Conservation (phyloP, 2,888 invertebrate species). For the Ptychoptera contaminata region DNA sequence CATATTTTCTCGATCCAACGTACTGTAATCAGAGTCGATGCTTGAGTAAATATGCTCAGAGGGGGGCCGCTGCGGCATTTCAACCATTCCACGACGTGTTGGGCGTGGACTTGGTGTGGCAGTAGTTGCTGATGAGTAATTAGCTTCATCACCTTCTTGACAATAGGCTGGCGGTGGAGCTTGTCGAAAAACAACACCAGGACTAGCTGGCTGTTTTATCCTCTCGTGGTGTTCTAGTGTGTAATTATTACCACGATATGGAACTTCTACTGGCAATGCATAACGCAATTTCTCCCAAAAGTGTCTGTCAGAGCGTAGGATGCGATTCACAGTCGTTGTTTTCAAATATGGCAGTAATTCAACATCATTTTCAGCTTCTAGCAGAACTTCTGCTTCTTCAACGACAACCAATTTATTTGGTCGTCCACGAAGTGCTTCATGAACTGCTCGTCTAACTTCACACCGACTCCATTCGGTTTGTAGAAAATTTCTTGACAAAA, state of each 20-base stretch:
- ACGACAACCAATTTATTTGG: constrained; percentile 79
- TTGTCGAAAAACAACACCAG: constrained; percentile 28
- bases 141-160: constrained; percentile 39
- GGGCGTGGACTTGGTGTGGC: constrained; percentile 43
- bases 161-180: constrained; percentile 36
- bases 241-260: constrained; percentile 76
- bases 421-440: constrained; percentile 72
- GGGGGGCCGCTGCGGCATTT: constrained; percentile 50
- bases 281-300: constrained; percentile 90
- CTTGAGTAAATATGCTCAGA: constrained; percentile 83
- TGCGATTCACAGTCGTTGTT: constrained; percentile 55
- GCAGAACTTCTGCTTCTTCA: constrained; percentile 68
- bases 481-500: constrained; percentile 79
- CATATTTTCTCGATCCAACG: constrained; percentile 54
- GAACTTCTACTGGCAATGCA: constrained; percentile 63
- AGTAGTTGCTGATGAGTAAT: constrained; percentile 47
- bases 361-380: constrained; percentile 73
- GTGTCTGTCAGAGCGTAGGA: constrained; percentile 75
- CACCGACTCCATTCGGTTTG: constrained; percentile 88
- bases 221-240: constrained; percentile 47
- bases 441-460: constrained; percentile 78
- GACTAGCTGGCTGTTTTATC: constrained; percentile 29
- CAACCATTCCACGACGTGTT: constrained; percentile 31
- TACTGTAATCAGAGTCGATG: constrained; percentile 78
- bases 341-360: constrained; percentile 80